Percentiles rank a stretch among this genome's conserved stretches.
phyloP scores from a whole-genome alignment of 2,888 invertebrate genomes.

The Idaea biselata region DNA sequence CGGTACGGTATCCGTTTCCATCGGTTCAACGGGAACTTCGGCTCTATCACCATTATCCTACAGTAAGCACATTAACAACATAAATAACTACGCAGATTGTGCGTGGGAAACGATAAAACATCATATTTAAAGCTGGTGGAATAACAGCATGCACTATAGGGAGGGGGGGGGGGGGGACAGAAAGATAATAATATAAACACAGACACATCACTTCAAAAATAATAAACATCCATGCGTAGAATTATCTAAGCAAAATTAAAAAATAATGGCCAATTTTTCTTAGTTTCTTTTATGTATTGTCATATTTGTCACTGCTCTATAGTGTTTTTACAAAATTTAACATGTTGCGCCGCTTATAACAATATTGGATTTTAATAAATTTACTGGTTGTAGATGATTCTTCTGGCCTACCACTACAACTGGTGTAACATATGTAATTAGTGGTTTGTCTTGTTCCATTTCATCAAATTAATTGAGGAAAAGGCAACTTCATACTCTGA shows the following conservation, averaged over 20 bases:
- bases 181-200: slow-evolving; percentile 10
- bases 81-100: slow-evolving; percentile 32
- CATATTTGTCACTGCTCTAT: no score
- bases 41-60: slow-evolving; percentile 48
- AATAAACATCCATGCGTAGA: slow-evolving; percentile 8
- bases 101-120: background rate
- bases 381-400: no score
- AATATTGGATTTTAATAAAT: no score
- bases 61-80: slow-evolving; percentile 50
- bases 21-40: slow-evolving; percentile 39
- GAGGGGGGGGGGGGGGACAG: background rate
- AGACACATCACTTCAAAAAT: slow-evolving; percentile 8
- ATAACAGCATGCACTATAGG: background rate
- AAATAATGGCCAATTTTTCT: background rate
- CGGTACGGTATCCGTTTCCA: slow-evolving; percentile 41
- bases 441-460: no score
- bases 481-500: no score
- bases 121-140: slow-evolving; percentile 2
- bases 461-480: no score
- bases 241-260: slow-evolving; percentile 11
- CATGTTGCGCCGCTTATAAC: no score
- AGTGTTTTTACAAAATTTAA: no score
- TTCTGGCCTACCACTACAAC: no score
- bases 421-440: no score
- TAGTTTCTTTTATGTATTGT: background rate